Evolutionary conservation across 2,113 vertebrate species (phyloP), one percentile per base, ranked within the genome.

Genomic region (Crotalus horridus): DNA sequence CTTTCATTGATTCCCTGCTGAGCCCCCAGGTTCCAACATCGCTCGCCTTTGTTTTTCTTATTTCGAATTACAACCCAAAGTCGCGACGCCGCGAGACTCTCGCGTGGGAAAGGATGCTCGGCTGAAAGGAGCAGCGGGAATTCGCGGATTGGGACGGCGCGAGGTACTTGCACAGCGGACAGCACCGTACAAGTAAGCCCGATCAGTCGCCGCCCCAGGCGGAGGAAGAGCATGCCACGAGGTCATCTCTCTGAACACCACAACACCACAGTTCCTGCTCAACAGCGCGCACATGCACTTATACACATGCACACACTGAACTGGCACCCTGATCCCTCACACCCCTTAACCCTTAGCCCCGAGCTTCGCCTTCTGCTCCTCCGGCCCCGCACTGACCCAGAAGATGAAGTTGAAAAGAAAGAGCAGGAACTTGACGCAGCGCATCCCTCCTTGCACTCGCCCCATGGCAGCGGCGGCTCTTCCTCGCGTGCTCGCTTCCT

Each of bases 331-430:
- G 43, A 2, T n/a, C 23, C 48, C 86, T 17, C 46, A 13, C 9
- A 24, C 43, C 51, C 48, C 26, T 29, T 15, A 29, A 15, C 51
- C 51, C 6, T 29, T 88, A n/a, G 11, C 53, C 87, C 15, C 29
- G 51, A 10, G 0, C 48, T 51, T 51, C 20, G 29, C 29, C 87
- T 33, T 11, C 53, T 5, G 29, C 29, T 39, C 53, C 51, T 51
- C 64, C 64, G 90, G 46, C 21, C 91, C 89, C 3, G 33, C 88
- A 97, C 99, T 99, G 97, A 99, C 99, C 99, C 98, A 99, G 97
- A 99, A 99, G 88, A 98, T 98, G 95, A 99, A 98, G 98, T 99
- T 99, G 98, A 99, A 99, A 88, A 98, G 97, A 95, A 99, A 98
- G 92, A 99, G 97, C 95, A 99, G 98, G 95, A 98, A 98, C 96